Evolutionary conservation across 2,113 vertebrate genomes (phyloP).

Genomic region (Chelonoidis abingdonii): DNA sequence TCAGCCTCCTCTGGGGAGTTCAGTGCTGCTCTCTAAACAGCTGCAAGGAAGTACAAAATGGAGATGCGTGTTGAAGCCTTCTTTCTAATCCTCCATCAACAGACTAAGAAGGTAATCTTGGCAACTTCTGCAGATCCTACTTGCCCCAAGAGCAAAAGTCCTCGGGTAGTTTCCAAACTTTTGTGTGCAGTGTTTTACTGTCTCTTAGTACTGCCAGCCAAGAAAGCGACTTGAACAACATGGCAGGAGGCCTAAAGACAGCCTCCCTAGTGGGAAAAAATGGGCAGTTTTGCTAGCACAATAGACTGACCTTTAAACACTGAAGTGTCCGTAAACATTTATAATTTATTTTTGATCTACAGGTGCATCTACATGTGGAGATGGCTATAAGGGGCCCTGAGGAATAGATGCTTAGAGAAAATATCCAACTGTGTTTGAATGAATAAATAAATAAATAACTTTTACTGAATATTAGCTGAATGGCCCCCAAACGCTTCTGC

Average conservation of each 20-base stretch:
- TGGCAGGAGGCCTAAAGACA: neutral
- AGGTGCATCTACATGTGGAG: neutral
- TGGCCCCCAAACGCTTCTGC: neutral
- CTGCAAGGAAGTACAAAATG: neutral
- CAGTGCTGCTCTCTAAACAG: neutral
- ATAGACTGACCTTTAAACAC: neutral
- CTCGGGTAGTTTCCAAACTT: neutral
- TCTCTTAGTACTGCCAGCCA: neutral
- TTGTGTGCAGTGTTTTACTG: neutral
- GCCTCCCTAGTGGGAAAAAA: neutral
- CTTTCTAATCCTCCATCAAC: neutral
- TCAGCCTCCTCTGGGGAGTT: neutral
- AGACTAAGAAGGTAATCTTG: neutral
- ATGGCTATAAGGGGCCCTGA: neutral
- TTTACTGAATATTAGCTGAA: neutral
- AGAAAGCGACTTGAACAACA: neutral
- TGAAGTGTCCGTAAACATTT: neutral
- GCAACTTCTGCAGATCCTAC: neutral
- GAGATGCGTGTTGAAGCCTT: neutral
- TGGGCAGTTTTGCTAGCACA: neutral
- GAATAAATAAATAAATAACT: neutral
- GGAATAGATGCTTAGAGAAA: neutral
- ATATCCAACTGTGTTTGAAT: neutral
- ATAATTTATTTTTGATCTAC: neutral
- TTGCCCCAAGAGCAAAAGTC: neutral